phyloP scores from a whole-genome alignment of 1,140 invertebrate species.

The Pachyrhynchus sulphureomaculatus region DNA sequence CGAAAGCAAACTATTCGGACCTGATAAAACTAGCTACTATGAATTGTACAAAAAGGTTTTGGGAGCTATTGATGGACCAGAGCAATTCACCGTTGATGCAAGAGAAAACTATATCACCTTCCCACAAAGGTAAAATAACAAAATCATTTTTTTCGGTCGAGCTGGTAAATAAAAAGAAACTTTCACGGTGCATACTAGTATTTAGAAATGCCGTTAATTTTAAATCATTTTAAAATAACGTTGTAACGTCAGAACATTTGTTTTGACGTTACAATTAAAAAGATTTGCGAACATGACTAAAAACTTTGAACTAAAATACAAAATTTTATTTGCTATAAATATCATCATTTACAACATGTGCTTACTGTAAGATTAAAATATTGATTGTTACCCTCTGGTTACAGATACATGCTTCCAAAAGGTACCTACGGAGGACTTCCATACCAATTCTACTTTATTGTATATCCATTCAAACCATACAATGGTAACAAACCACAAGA shows the following conservation, averaged over 20 bases:
- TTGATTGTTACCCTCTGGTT: constrained; percentile 7
- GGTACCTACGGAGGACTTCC: constrained; percentile 64
- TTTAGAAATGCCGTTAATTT: too few species aligned
- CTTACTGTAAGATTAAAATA: background rate
- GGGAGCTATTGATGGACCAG: constrained; percentile 54
- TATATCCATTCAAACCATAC: constrained; percentile 55
- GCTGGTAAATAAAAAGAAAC: background rate
- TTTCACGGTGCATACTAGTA: too few species aligned
- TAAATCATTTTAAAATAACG: too few species aligned
- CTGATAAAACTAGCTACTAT: constrained; percentile 62
- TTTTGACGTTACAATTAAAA: too few species aligned
- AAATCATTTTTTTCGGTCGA: background rate
- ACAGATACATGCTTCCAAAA: constrained; percentile 60
- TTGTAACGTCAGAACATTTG: too few species aligned
- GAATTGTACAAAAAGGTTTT: constrained; percentile 61
- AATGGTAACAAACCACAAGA: constrained; percentile 16
- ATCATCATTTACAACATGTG: too few species aligned
- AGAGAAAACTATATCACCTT: constrained; percentile 53
- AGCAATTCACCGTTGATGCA: constrained; percentile 55
- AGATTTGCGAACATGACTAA: too few species aligned
- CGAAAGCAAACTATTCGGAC: constrained; percentile 61
- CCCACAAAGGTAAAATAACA: constrained; percentile 36
- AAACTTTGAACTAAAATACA: too few species aligned
- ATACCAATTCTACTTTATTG: constrained; percentile 66
- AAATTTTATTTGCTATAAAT: too few species aligned